These are phyloP conservation scores for Calliphora vomitoria DNA, from an alignment of 2,888 invertebrate species.

Conservation along the genomic window DNA sequence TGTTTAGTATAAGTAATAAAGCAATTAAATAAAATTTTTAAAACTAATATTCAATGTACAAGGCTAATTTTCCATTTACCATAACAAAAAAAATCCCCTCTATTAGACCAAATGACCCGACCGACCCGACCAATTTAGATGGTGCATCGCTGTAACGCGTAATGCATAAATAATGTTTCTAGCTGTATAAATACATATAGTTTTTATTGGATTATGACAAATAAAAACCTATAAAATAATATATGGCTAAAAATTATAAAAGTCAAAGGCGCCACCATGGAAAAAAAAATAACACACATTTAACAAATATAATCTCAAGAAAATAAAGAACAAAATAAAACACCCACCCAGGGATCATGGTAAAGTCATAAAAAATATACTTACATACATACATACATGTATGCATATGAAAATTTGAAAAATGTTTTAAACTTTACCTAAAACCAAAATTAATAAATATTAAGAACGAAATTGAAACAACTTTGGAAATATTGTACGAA, in stretches of 20 bases:
- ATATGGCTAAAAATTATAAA: conserved; percentile 67
- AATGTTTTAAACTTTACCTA: conserved; percentile 54
- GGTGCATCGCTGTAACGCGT: conserved; percentile 43
- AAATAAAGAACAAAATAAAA: conserved; percentile 38
- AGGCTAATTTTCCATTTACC: conserved; percentile 51
- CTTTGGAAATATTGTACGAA: conserved; percentile 48
- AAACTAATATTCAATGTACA: conserved; percentile 49
- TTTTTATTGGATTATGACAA: conserved; percentile 66
- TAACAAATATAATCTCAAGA: not conserved
- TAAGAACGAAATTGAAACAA: conserved; percentile 49
- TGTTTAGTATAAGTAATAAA: conserved; percentile 44
- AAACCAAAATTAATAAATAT: conserved; percentile 29
- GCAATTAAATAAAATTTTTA: conserved; percentile 47
- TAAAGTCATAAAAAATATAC: conserved; percentile 60
- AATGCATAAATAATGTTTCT: conserved; percentile 71
- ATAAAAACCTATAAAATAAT: conserved; percentile 61
- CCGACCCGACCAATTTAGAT: conserved; percentile 43
- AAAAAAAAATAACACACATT: not conserved
- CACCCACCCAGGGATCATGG: conserved; percentile 68
- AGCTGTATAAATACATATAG: not conserved
- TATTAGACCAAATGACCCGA: conserved; percentile 25
- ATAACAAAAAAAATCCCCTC: conserved; percentile 3
- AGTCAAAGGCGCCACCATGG: conserved; percentile 69
- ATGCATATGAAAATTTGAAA: conserved; percentile 50
- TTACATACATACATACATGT: not conserved